Evolutionary conservation across 2,113 vertebrate genomes (phyloP).

Genomic region (Phaethon lepturus): DNA sequence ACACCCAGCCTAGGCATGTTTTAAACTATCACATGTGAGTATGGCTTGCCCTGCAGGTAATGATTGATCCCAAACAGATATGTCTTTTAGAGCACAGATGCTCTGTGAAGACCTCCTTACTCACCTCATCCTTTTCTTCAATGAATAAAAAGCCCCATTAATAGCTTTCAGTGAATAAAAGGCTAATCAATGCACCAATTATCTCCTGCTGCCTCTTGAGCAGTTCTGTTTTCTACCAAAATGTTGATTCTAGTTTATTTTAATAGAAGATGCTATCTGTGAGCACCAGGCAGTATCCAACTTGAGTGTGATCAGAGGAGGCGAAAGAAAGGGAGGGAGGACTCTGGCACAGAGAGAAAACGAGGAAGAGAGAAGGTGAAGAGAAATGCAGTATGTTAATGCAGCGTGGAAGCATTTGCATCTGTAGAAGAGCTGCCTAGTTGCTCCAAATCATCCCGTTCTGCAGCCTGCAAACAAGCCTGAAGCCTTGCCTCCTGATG

Average conservation of each 20-base stretch:
- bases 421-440: background rate
- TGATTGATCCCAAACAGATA: background rate
- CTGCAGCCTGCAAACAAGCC: background rate
- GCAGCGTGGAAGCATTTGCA: background rate
- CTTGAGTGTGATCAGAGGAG: background rate
- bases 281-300: background rate
- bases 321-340: background rate
- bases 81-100: background rate
- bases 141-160: background rate
- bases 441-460: background rate
- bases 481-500: background rate
- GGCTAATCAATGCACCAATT: background rate
- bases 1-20: conserved; percentile 12
- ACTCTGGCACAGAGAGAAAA: background rate
- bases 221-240: background rate
- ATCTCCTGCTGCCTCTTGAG: background rate
- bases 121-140: background rate
- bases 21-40: background rate
- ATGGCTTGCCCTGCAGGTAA: conserved; percentile 11
- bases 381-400: background rate
- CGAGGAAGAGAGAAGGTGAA: background rate
- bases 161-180: background rate
- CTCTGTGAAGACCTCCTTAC: background rate
- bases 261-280: background rate
- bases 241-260: background rate